phyloP scores from a whole-genome alignment of 2,113 vertebrate species.

The Phyllostomus hastatus region DNA sequence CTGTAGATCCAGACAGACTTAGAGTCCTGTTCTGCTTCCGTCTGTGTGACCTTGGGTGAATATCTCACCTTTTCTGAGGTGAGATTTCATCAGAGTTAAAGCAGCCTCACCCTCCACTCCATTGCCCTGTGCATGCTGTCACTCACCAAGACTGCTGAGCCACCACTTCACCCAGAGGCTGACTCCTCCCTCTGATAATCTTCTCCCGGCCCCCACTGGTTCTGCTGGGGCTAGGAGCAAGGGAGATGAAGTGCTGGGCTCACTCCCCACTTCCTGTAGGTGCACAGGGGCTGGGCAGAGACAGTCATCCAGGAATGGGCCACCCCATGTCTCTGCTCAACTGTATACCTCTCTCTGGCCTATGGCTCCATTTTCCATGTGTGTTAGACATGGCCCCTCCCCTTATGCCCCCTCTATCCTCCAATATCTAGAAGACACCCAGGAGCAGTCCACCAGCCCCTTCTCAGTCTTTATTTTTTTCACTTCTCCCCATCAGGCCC shows the following conservation, averaged over 20 bases:
- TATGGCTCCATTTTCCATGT: neutral
- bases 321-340: neutral
- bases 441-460: neutral
- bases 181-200: neutral
- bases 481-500: rapidly evolving
- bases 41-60: neutral
- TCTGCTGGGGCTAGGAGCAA: neutral
- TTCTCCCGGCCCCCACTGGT: rapidly evolving
- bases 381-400: neutral
- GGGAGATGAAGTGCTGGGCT: neutral
- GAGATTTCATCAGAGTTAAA: neutral
- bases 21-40: neutral
- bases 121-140: neutral
- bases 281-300: neutral
- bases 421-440: neutral
- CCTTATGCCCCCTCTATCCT: rapidly evolving
- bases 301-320: too few species aligned
- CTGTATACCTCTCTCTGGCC: neutral
- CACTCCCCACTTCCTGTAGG: neutral
- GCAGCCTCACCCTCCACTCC: neutral
- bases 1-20: neutral
- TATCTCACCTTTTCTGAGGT: neutral
- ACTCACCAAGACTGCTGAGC: neutral
- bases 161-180: neutral
- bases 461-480: neutral